These are phyloP conservation scores for Rhinophrynus dorsalis DNA, from an alignment of 2,797 vertebrate genomes.

Conservation along the genomic window DNA sequence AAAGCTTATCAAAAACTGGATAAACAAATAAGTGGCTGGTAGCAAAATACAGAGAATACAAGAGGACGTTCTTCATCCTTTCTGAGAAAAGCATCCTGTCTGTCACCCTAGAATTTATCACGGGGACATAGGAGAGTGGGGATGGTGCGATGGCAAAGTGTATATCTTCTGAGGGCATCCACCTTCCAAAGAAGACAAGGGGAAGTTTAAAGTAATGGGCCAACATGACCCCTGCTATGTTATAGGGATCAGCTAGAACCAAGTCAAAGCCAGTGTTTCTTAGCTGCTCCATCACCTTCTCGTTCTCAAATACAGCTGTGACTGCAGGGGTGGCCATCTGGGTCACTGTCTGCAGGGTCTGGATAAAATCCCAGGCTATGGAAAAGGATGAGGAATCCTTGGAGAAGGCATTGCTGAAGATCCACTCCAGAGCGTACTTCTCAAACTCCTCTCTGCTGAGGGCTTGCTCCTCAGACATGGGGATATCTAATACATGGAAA, in stretches of 20 bases:
- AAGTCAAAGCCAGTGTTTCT: slow-evolving; percentile 48
- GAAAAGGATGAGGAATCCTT: slow-evolving; percentile 13
- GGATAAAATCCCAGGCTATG: slow-evolving; percentile 37
- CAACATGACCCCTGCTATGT: slow-evolving; percentile 56
- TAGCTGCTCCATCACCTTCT: slow-evolving; percentile 33
- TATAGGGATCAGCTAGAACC: slow-evolving; percentile 57
- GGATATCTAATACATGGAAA: slow-evolving; percentile 37
- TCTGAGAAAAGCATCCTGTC: slow-evolving; percentile 63
- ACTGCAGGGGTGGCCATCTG: not conserved
- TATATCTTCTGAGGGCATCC: slow-evolving; percentile 56
- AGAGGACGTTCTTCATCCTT: slow-evolving; percentile 60
- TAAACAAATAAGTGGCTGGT: slow-evolving; percentile 57
- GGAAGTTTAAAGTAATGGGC: slow-evolving; percentile 53
- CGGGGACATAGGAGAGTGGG: slow-evolving; percentile 64
- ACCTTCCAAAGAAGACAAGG: slow-evolving; percentile 53
- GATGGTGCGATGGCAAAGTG: slow-evolving; percentile 60
- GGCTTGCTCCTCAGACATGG: not conserved
- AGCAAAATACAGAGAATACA: slow-evolving; percentile 58
- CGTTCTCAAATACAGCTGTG: slow-evolving; percentile 51
- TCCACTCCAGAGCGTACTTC: slow-evolving; percentile 30
- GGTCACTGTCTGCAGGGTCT: not conserved
- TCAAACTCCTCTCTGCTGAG: slow-evolving; percentile 32
- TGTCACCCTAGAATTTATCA: slow-evolving; percentile 67
- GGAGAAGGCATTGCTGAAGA: slow-evolving; percentile 40
- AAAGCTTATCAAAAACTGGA: slow-evolving; percentile 13